A percentile compares a stretch with the other conserved stretches of the same genome.
Conservation (phyloP, 2,113 vertebrate genomes). For the Podarcis muralis region DNA sequence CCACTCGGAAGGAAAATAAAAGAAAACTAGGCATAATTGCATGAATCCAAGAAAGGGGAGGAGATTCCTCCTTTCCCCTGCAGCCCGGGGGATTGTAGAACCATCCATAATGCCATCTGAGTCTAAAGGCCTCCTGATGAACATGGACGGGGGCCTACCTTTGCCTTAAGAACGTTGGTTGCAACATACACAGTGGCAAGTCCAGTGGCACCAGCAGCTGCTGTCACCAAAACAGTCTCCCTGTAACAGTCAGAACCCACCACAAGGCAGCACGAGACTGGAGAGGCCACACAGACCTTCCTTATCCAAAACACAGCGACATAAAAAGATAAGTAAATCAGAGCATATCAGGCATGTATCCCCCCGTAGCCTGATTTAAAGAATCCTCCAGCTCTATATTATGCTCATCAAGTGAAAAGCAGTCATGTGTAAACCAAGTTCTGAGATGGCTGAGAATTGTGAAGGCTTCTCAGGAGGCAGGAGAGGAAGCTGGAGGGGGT, state of each 20-base stretch:
- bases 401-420: not conserved
- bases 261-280: not conserved
- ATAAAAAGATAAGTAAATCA: not conserved
- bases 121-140: too few relatives aligned
- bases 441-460: not conserved
- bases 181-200: slow-evolving; percentile 66
- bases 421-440: not conserved
- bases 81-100: too few relatives aligned
- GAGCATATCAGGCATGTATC: not conserved
- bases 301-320: not conserved
- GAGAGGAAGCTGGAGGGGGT: too few relatives aligned
- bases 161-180: slow-evolving; percentile 60
- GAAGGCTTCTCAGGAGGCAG: not conserved
- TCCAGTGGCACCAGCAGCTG: slow-evolving; percentile 70
- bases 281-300: not conserved
- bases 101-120: too few relatives aligned
- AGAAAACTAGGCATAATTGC: too few relatives aligned
- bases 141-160: slow-evolving; percentile 48
- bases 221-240: slow-evolving; percentile 68
- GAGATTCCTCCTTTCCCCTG: too few relatives aligned
- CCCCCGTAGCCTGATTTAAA: not conserved
- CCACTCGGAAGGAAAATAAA: too few relatives aligned
- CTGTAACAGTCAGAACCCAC: slow-evolving; percentile 39
- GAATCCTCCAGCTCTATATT: not conserved
- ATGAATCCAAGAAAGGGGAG: too few relatives aligned